Base-by-base conservation (phyloP, 2,113 vertebrate species). In the Romanogobio albipinnatus region DNA sequence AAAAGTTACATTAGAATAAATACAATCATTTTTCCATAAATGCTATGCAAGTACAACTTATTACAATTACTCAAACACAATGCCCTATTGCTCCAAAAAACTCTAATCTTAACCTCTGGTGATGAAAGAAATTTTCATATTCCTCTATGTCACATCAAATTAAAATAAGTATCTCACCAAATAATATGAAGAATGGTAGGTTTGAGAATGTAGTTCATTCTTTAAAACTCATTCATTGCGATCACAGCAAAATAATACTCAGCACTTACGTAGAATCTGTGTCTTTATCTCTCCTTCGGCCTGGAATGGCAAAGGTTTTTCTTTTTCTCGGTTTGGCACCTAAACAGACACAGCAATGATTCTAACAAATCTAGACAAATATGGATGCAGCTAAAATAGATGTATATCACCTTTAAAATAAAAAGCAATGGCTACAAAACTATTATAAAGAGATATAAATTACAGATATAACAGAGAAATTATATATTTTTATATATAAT, bases 241-340 rank as follows among this genome's bases (percentile, higher is more conserved):
- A 29, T 33, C 24, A 43, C 33, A 76, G 26, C 29, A 4, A n/a
- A 61, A 33, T 43, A 43, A 61, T 6, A 33, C 14, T 78, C 2
- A 43, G n/a, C 19, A 95, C 96, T 96, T 94, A 98, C 98, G 95
- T 94, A 82, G 97, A 99, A 91, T 99, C 98, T 76, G 96, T 93
- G 94, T 99, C 97, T 91, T 98, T 99, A 91, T 99, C 97, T 94
- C 96, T 99, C 90, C 96, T 96, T 76, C 97, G 96, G 77, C 96
- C 97, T 62, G 98, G 96, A 87, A 99, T 97, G 77, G 93, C 96
- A 89, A 99, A 99, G 29, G 95, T 91, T 90, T 98, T 99, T 90
- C 97, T 96, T 92, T 96, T 99, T 89, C 95, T 94, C 87, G 96
- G 96, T 94, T 98, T 99, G 91, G 97, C 90, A 84, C 95, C 98